Conservation (phyloP, 1,140 invertebrate species). For the honey bee (Apis mellifera) region DNA sequence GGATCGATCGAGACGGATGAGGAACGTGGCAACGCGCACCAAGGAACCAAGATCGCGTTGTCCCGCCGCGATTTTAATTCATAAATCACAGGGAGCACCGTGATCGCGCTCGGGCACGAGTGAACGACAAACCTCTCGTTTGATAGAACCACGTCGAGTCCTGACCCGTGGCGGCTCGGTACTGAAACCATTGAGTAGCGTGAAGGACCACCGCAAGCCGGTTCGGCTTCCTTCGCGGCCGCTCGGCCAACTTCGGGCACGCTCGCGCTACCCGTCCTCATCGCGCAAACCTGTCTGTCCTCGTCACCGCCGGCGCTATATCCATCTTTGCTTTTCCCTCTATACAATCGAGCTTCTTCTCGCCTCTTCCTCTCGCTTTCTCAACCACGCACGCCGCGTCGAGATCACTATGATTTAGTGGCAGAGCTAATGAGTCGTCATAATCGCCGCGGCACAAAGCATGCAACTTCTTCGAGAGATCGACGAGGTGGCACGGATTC, state of each 20-base stretch:
- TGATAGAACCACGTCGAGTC: constrained; percentile 69
- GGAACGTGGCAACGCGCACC: too few species aligned
- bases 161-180: constrained; percentile 75
- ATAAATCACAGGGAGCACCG: constrained; percentile 25
- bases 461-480: constrained; percentile 33
- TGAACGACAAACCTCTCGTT: neutral
- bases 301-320: neutral
- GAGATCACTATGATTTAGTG: constrained; percentile 70
- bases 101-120: neutral
- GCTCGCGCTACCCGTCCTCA: constrained; percentile 36
- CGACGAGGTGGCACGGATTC: neutral
- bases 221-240: constrained; percentile 63
- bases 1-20: neutral
- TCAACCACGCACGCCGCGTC: constrained; percentile 1
- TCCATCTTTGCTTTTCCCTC: constrained; percentile 25
- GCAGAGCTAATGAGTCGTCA: constrained; percentile 71
- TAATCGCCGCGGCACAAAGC: constrained; percentile 51
- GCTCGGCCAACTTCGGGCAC: constrained; percentile 59
- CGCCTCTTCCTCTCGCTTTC: constrained; percentile 12
- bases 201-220: constrained; percentile 65
- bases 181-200: constrained; percentile 76
- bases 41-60: neutral
- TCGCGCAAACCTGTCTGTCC: neutral
- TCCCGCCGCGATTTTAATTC: constrained; percentile 49
- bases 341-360: constrained; percentile 22